Evolutionary conservation across 2,888 invertebrate genomes (phyloP), one percentile per base, ranked within the genome.

Genomic region (Thymelicus lineola): DNA sequence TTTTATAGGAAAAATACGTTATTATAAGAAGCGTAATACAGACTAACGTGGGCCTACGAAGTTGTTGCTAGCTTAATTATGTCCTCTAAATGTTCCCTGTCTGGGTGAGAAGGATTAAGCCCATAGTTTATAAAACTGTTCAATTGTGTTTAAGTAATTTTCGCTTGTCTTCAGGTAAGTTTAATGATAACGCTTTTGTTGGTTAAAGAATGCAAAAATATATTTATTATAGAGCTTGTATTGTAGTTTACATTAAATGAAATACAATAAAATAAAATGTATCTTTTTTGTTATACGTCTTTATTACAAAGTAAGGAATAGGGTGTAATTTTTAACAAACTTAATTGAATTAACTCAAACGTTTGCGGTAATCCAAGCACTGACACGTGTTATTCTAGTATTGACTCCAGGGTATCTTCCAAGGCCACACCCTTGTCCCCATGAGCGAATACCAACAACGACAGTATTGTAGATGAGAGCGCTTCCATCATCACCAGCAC

Each of bases 401-500:
- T 80, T 85, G 42, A 86, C 79, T n/a, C 81, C 81, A 42, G 86
- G 85, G 66, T 71, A 85, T 0, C 60, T 17, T 4, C 75, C 60
- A 0, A 69, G 70, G 35, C 76, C 83, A 45, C 86, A 86, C 0
- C 76, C 64, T 78, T 84, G 48, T 80, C 86, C 66, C 86, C 84
- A 63, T 80, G 88, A 78, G 73, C 84, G 42, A 0, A 63, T 7
- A 78, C 76, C 9, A 55, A 74, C 71, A 6, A 88, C 76, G 3
- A 84, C 71, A 3, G 72, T 71, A 69, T 85, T 84, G 78, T 89
- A 87, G 74, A 84, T 78, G 9, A 89, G 82, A 42, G 90, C 88
- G 46, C 89, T 85, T 1, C 89, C 90, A 36, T 84, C 83, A 75
- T 88, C 90, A 1, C 86, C 86, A 67, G 80, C 81, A 80, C 90